Evolutionary conservation across 2,113 vertebrate genomes (phyloP).

Genomic region (Corapipo altera): DNA sequence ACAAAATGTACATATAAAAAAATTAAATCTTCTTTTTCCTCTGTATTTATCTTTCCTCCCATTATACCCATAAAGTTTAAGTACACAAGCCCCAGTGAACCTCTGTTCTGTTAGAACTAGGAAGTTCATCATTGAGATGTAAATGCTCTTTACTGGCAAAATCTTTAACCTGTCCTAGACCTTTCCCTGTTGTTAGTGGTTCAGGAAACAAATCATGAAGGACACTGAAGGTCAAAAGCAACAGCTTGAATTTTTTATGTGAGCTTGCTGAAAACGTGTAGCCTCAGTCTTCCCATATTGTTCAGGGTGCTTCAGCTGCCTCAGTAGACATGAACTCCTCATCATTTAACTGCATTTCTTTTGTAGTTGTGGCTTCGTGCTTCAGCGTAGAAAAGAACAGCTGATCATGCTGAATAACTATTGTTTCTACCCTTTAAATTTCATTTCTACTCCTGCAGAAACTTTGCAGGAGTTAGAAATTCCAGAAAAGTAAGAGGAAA

Average conservation of each 20-base stretch:
- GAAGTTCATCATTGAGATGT: not conserved
- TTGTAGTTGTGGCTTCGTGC: not conserved
- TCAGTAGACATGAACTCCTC: not conserved
- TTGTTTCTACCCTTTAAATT: not conserved
- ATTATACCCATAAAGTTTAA: not conserved
- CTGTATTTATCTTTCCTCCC: not conserved
- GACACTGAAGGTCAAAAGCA: not conserved
- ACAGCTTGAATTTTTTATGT: not conserved
- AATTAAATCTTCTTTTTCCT: not conserved
- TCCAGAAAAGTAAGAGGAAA: not conserved
- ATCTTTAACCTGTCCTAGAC: not conserved
- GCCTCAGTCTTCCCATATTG: not conserved
- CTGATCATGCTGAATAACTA: not conserved
- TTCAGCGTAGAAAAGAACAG: not conserved
- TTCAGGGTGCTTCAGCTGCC: not conserved
- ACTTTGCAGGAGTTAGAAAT: not conserved
- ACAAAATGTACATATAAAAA: not conserved
- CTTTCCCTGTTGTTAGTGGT: not conserved
- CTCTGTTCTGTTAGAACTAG: not conserved
- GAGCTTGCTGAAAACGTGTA: not conserved
- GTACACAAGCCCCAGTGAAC: not conserved
- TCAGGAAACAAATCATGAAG: not conserved
- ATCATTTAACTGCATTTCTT: not conserved
- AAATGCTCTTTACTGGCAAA: not conserved
- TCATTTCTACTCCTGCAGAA: not conserved